A percentile compares a stretch with the other conserved stretches of the same genome.
Conservation (phyloP, 2,113 vertebrate species). For the Phylloscopus trochiloides region DNA sequence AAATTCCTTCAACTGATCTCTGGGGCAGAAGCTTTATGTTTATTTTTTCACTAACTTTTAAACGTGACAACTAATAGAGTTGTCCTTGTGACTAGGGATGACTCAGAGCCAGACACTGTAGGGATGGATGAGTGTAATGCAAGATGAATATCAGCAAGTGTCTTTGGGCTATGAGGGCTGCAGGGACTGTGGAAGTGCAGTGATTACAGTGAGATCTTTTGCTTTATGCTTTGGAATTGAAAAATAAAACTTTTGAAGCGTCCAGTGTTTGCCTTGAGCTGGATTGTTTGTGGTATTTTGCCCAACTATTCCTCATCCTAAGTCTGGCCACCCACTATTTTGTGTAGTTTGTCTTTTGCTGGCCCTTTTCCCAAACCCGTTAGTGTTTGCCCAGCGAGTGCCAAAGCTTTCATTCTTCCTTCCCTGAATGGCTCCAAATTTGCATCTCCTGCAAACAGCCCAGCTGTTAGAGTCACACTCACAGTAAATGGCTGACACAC, state of each 20-base stretch:
- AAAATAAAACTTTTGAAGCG: constrained; percentile 23
- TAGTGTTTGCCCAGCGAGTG: constrained; percentile 60
- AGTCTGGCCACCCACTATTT: constrained; percentile 56
- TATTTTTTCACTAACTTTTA: not conserved
- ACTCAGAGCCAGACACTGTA: not conserved
- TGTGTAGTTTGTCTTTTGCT: constrained; percentile 64
- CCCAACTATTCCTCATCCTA: constrained; percentile 21
- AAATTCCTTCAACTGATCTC: not conserved
- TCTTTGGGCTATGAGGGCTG: not conserved
- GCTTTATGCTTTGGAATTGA: not conserved
- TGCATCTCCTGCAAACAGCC: constrained; percentile 72
- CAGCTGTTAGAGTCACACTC: constrained; percentile 71
- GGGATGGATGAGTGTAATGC: not conserved
- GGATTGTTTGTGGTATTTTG: constrained; percentile 45
- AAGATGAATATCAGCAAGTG: not conserved
- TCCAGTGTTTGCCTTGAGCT: not conserved
- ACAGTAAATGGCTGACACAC: constrained; percentile 64
- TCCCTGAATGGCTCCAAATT: constrained; percentile 65
- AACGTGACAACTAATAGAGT: not conserved
- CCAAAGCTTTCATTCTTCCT: constrained; percentile 69
- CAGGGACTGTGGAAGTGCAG: not conserved
- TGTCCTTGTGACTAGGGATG: not conserved
- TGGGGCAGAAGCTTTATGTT: not conserved
- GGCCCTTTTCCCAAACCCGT: constrained; percentile 65
- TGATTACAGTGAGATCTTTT: not conserved